A percentile compares a stretch with the other conserved stretches of the same genome.
phyloP scores from a whole-genome alignment of 1,140 invertebrate genomes.

The Aphelenchoides avenae region DNA sequence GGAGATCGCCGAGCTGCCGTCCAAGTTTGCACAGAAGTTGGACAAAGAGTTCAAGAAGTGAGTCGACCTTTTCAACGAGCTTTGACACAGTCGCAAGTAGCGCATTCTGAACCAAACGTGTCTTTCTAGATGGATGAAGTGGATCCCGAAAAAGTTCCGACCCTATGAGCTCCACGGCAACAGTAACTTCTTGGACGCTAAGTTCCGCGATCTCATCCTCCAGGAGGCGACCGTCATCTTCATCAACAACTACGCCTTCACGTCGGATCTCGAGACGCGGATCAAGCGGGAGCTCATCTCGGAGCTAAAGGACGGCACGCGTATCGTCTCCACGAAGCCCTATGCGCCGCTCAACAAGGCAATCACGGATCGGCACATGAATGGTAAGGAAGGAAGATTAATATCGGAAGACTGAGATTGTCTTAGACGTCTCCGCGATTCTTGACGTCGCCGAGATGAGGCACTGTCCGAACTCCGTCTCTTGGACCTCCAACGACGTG shows the following conservation, averaged over 20 bases:
- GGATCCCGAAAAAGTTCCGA: conserved; percentile 46
- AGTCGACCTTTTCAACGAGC: conserved; percentile 17
- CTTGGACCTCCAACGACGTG: conserved; percentile 53
- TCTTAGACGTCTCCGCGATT: conserved; percentile 48
- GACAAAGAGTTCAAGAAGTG: conserved; percentile 48
- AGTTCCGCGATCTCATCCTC: conserved; percentile 52
- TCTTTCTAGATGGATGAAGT: conserved; percentile 49
- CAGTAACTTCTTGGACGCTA: conserved; percentile 51
- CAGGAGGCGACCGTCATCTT: conserved; percentile 58
- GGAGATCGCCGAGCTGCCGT: conserved; percentile 48
- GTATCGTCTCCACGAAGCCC: conserved; percentile 53
- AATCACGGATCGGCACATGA: conserved; percentile 49
- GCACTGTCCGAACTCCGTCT: conserved; percentile 45
- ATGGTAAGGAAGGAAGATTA: conserved; percentile 24
- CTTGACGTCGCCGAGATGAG: conserved; percentile 49
- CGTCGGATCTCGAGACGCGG: conserved; percentile 45
- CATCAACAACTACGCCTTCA: conserved; percentile 58
- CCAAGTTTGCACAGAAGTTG: conserved; percentile 46
- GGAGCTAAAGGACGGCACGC: conserved; percentile 49
- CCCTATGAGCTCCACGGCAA: conserved; percentile 41
- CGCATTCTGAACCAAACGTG: not conserved
- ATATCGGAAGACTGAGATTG: conserved; percentile 7
- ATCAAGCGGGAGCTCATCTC: conserved; percentile 49
- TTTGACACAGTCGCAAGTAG: not conserved
- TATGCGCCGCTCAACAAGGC: conserved; percentile 37